These are phyloP conservation scores for Oceanites oceanicus DNA, from an alignment of 2,113 vertebrate genomes.

Conservation along the genomic window DNA sequence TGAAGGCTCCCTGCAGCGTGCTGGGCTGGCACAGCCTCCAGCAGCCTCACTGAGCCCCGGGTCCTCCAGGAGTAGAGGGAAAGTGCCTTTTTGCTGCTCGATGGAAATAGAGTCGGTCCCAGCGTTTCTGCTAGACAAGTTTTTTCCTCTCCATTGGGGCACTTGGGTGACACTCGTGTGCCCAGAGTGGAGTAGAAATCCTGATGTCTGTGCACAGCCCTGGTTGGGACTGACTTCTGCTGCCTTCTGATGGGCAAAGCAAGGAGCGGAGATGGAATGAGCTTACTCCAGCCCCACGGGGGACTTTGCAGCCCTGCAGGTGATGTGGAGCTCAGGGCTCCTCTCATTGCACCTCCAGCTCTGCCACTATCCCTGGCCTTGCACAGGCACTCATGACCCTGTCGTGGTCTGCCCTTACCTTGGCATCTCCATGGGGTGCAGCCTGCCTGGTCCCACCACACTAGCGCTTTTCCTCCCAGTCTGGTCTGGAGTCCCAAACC, in stretches of 20 bases:
- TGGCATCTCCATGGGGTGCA: rapidly evolving
- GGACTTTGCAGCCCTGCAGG: neutral
- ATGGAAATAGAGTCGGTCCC: rapidly evolving
- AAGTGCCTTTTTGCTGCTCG: neutral
- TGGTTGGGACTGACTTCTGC: neutral
- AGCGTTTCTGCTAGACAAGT: rapidly evolving
- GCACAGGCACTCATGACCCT: neutral
- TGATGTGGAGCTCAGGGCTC: neutral
- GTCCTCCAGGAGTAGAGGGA: neutral
- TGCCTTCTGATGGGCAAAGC: neutral
- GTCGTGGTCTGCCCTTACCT: rapidly evolving
- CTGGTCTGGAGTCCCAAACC: neutral
- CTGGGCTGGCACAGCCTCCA: neutral
- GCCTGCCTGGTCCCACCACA: neutral
- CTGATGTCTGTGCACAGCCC: neutral
- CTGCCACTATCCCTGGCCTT: neutral
- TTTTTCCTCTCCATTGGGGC: neutral
- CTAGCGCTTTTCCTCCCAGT: rapidly evolving
- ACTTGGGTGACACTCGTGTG: neutral
- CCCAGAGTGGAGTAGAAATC: neutral
- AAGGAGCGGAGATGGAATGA: neutral
- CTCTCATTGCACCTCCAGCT: neutral
- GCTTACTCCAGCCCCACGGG: neutral
- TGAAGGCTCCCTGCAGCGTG: neutral
- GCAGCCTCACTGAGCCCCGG: neutral